A percentile compares a stretch with the other conserved stretches of the same genome.
Conservation (phyloP, 2,888 invertebrate species). For the Galeopsomyia nigrocyanea region DNA sequence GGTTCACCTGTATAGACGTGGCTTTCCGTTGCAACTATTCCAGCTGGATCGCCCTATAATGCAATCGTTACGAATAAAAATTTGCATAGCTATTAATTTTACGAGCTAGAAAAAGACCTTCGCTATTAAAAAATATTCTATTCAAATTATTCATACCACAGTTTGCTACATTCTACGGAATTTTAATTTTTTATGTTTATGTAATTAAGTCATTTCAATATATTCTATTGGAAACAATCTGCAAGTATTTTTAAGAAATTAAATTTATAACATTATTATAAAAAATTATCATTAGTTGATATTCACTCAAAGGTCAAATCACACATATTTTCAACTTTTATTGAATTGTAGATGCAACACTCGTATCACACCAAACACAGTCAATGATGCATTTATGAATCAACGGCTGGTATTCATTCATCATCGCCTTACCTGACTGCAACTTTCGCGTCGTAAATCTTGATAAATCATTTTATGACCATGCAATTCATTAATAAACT, state of each 20-base stretch:
- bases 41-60: slow-evolving; percentile 70
- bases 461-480: slow-evolving; percentile 14
- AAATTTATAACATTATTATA: neutral
- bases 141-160: too few relatives aligned
- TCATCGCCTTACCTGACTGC: slow-evolving; percentile 38
- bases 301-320: neutral
- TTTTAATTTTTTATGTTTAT: neutral
- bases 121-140: too few relatives aligned
- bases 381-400: slow-evolving; percentile 21
- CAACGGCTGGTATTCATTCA: slow-evolving; percentile 9
- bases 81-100: neutral
- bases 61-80: neutral
- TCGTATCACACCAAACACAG: slow-evolving; percentile 11
- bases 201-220: neutral
- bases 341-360: slow-evolving; percentile 11
- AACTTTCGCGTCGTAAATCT: slow-evolving; percentile 23
- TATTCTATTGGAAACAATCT: neutral
- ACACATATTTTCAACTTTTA: slow-evolving; percentile 8
- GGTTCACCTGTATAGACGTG: slow-evolving; percentile 76
- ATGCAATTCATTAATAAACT: slow-evolving; percentile 24
- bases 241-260: slow-evolving; percentile 13
- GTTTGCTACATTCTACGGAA: too few relatives aligned
- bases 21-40: slow-evolving; percentile 79
- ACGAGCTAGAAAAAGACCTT: too few relatives aligned
- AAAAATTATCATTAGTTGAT: too few relatives aligned